These are phyloP conservation scores for Cephus sareptanus DNA, from an alignment of 2,888 invertebrate species.

Conservation along the genomic window DNA sequence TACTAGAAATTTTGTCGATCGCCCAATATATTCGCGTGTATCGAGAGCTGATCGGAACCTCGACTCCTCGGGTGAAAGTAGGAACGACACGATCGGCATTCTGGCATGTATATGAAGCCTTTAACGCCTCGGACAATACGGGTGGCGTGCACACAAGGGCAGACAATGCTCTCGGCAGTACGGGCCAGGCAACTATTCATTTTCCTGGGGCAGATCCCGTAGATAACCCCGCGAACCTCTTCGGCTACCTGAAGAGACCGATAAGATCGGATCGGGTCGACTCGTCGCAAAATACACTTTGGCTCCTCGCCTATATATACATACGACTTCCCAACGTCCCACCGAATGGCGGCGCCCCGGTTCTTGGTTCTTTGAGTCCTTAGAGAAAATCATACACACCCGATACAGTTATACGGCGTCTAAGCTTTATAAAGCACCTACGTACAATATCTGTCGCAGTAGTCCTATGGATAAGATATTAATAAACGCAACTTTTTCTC, in stretches of 20 bases:
- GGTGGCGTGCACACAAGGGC: constrained; percentile 19
- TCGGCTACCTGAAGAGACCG: constrained; percentile 22
- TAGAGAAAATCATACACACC: no score
- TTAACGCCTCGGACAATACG: constrained; percentile 58
- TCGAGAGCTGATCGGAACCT: constrained; percentile 1
- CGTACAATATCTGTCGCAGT: no score
- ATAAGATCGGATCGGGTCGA: constrained; percentile 23
- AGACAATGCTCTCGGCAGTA: constrained; percentile 23
- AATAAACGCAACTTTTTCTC: no score
- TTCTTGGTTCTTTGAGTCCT: no score
- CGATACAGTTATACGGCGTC: no score
- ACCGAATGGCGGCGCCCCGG: neutral
- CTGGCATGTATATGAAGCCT: constrained; percentile 51
- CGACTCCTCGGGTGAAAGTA: constrained; percentile 2
- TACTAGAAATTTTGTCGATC: no score
- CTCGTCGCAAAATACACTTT: constrained; percentile 10
- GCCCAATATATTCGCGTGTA: neutral
- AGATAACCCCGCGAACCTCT: constrained; percentile 46
- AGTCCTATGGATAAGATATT: no score
- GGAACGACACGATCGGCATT: neutral
- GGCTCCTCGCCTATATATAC: neutral
- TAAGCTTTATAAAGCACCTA: no score
- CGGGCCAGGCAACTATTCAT: constrained; percentile 48
- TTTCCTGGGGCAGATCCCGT: constrained; percentile 45
- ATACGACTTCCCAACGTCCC: neutral